These are phyloP conservation scores for Metaphire vulgaris DNA, from an alignment of 1,140 invertebrate genomes.

Conservation along the genomic window DNA sequence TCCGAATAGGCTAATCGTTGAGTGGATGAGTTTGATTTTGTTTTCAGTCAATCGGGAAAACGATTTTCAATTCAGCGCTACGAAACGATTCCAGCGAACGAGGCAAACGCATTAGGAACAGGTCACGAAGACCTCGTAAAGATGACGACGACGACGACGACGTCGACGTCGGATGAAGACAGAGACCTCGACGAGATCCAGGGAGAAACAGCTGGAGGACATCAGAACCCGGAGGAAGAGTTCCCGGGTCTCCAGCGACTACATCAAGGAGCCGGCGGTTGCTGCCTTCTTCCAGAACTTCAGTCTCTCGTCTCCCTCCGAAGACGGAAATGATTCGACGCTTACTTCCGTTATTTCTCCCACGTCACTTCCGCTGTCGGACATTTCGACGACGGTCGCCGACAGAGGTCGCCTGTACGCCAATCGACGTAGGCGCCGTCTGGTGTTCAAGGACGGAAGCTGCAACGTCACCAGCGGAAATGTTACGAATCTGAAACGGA, in stretches of 20 bases:
- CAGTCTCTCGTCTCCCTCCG: background rate
- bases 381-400: slow-evolving; percentile 8
- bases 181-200: background rate
- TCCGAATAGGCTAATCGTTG: too few species aligned
- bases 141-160: too few species aligned
- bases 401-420: background rate
- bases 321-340: background rate
- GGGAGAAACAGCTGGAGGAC: background rate
- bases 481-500: slow-evolving; percentile 23
- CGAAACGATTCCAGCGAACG: background rate
- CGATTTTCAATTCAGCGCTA: background rate
- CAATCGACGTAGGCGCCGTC: background rate
- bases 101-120: background rate
- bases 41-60: too few species aligned
- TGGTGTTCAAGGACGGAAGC: slow-evolving; percentile 27
- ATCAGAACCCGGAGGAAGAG: background rate
- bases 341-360: background rate
- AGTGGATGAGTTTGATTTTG: too few species aligned
- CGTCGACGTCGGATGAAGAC: background rate
- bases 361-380: background rate
- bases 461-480: slow-evolving; percentile 25
- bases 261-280: background rate
- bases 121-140: background rate
- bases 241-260: background rate
- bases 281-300: background rate